Conservation (phyloP, 2,797 vertebrate genomes). For the Moxostoma hubbsi region DNA sequence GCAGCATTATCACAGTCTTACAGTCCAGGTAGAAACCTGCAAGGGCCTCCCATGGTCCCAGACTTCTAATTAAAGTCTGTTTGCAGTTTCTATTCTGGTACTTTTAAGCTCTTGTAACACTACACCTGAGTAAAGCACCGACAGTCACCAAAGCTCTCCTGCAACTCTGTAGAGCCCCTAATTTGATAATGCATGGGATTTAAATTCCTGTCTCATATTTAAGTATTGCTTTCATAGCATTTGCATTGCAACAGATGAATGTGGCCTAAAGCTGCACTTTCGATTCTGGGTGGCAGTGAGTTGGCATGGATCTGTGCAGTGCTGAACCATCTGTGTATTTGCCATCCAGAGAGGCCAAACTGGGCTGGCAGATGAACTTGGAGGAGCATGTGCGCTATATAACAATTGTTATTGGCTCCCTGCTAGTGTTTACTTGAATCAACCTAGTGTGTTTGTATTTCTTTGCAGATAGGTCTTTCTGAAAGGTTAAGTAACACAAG, state of each 20-base stretch:
- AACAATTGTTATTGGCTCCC: slow-evolving; percentile 33
- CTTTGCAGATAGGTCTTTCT: slow-evolving; percentile 23
- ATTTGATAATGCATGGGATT: slow-evolving; percentile 5
- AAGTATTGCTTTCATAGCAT: not conserved
- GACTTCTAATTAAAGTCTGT: slow-evolving; percentile 4
- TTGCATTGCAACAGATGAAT: slow-evolving; percentile 5
- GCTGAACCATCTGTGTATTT: slow-evolving; percentile 10
- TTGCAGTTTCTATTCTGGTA: slow-evolving; percentile 14
- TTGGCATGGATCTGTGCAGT: slow-evolving; percentile 27
- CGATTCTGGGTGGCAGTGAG: not conserved
- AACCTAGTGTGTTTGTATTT: slow-evolving; percentile 2
- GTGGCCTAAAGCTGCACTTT: slow-evolving; percentile 23
- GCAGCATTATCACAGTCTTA: not conserved
- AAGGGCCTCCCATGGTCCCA: not conserved
- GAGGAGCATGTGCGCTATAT: slow-evolving; percentile 29
- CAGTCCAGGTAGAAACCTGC: slow-evolving; percentile 14
- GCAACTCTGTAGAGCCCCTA: not conserved
- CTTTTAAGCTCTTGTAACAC: not conserved
- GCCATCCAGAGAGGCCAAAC: slow-evolving; percentile 32
- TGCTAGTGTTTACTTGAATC: slow-evolving; percentile 26
- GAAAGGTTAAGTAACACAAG: slow-evolving; percentile 12
- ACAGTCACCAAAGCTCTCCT: not conserved
- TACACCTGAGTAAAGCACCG: not conserved
- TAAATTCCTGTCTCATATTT: slow-evolving; percentile 9
- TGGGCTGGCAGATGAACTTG: slow-evolving; percentile 39